phyloP scores from a whole-genome alignment of 2,113 vertebrate genomes.

The Conger conger region DNA sequence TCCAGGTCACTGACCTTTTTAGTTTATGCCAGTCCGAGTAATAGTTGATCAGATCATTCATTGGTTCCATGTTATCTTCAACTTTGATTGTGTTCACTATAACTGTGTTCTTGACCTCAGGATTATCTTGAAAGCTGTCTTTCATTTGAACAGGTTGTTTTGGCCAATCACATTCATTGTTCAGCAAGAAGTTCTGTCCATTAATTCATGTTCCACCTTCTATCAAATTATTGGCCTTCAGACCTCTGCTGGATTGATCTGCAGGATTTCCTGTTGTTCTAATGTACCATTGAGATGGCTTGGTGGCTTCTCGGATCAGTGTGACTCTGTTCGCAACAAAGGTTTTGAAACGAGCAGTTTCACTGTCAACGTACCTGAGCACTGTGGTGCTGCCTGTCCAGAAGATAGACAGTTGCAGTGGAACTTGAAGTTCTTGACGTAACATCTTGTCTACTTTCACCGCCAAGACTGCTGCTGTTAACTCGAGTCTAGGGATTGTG shows the following conservation, averaged over 20 bases:
- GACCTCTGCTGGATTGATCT: conserved; percentile 36
- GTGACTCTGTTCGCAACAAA: conserved; percentile 13
- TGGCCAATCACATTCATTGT: conserved; percentile 25
- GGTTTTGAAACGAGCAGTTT: conserved; percentile 3
- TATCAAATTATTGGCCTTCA: conserved; percentile 27
- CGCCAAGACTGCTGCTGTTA: conserved; percentile 30
- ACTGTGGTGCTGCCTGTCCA: conserved; percentile 37
- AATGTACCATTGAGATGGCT: conserved; percentile 29
- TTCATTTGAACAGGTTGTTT: conserved; percentile 4
- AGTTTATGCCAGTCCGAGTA: conserved; percentile 27
- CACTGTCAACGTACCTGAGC: conserved; percentile 16
- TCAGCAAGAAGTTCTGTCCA: conserved; percentile 15
- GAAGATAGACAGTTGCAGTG: conserved; percentile 26
- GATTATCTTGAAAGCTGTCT: conserved; percentile 10
- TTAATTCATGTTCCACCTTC: conserved; percentile 24
- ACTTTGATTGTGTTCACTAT: conserved; percentile 25
- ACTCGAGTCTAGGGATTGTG: conserved; percentile 32
- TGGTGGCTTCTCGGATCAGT: conserved; percentile 30
- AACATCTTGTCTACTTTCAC: conserved; percentile 32
- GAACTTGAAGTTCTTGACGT: conserved; percentile 20
- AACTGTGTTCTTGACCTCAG: conserved; percentile 25
- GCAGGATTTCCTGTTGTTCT: conserved; percentile 35
- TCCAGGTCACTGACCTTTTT: conserved; percentile 30
- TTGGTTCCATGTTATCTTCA: conserved; percentile 8
- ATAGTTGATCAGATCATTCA: conserved; percentile 11